Evolutionary conservation across 2,113 vertebrate species (phyloP).

Genomic region (Zapornia atra): DNA sequence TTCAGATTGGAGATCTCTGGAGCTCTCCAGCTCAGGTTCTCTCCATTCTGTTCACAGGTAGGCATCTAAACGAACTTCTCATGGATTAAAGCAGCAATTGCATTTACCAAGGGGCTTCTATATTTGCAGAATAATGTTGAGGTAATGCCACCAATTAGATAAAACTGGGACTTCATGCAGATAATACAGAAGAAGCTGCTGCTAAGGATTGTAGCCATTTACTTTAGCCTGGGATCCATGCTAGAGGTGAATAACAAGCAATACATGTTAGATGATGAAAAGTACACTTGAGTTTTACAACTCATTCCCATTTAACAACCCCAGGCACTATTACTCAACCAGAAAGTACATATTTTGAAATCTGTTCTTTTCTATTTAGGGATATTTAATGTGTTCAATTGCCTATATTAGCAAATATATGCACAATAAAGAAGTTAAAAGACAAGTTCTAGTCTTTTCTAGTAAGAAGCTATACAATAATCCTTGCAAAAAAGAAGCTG

Average conservation of each 20-base stretch:
- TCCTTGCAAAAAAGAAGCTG: not conserved
- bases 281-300: slow-evolving; percentile 35
- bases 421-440: not conserved
- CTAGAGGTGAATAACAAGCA: slow-evolving; percentile 21
- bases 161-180: not conserved
- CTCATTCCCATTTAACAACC: slow-evolving; percentile 4
- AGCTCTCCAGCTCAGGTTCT: not conserved
- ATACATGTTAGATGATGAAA: slow-evolving; percentile 5
- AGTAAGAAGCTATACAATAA: not conserved
- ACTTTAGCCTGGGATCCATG: not conserved
- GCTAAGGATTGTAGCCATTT: slow-evolving; percentile 30
- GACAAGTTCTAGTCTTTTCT: not conserved
- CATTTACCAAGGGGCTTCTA: not conserved
- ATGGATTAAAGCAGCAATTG: not conserved
- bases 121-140: slow-evolving; percentile 7
- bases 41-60: not conserved
- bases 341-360: slow-evolving; percentile 26
- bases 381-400: not conserved
- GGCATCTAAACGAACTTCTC: not conserved
- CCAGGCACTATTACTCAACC: not conserved
- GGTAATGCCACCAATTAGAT: slow-evolving; percentile 31
- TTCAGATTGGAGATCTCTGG: not conserved
- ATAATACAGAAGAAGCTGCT: not conserved
- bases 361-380: not conserved
- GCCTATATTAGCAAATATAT: not conserved